phyloP scores from a whole-genome alignment of 2,888 invertebrate genomes.

The Hypena proboscidalis region DNA sequence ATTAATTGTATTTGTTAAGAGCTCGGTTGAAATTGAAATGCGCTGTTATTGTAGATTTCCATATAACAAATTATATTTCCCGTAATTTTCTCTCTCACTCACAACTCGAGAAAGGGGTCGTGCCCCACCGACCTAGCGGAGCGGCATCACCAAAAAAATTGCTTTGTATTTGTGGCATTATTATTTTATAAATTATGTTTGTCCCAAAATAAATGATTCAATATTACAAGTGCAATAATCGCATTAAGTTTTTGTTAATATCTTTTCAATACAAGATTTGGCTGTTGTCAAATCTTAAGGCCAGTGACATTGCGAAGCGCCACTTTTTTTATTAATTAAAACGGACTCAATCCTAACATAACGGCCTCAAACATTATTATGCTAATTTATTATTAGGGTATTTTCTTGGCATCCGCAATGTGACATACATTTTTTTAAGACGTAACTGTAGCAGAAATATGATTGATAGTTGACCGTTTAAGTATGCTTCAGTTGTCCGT shows the following conservation, averaged over 20 bases:
- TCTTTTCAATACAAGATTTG: constrained; percentile 18
- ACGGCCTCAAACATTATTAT: constrained; percentile 81
- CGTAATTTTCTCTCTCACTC: no score
- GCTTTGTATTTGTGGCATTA: no score
- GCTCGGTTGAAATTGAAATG: no score
- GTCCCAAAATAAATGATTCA: constrained; percentile 2
- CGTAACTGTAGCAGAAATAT: constrained; percentile 83
- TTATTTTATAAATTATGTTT: background rate
- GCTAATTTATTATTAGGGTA: constrained; percentile 83
- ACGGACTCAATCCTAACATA: constrained; percentile 77
- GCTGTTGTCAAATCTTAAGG: constrained; percentile 53
- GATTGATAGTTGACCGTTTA: constrained; percentile 81
- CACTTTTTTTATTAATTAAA: constrained; percentile 77
- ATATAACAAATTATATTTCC: no score
- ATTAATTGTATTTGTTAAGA: no score
- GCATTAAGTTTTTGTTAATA: constrained; percentile 11
- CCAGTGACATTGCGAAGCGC: constrained; percentile 75
- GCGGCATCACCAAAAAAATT: no score
- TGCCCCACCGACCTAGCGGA: no score
- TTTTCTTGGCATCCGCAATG: constrained; percentile 81
- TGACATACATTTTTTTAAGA: constrained; percentile 81
- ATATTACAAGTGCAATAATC: constrained; percentile 12
- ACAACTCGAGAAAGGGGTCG: no score
- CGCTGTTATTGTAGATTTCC: no score
- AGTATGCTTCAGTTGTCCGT: constrained; percentile 63